phyloP scores from a whole-genome alignment of 2,797 vertebrate genomes.

The Euphonia xanthogaster region DNA sequence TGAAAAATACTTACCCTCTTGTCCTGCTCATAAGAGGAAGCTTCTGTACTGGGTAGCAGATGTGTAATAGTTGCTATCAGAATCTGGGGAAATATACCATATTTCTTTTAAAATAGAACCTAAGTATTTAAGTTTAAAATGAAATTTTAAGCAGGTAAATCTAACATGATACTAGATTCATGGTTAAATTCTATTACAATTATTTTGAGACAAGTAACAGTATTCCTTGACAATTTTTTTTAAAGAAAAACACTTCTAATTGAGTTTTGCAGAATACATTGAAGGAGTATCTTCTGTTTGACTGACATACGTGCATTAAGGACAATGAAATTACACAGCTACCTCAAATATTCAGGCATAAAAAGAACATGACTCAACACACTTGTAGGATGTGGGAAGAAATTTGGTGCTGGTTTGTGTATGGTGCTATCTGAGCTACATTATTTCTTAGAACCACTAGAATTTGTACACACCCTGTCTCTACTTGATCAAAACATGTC shows the following conservation, averaged over 20 bases:
- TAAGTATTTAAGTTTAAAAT: background rate
- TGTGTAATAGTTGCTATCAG: constrained; percentile 94
- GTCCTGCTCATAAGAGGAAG: constrained; percentile 92
- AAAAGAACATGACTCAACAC: background rate
- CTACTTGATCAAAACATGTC: background rate
- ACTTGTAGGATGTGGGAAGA: background rate
- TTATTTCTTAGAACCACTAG: background rate
- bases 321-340: background rate
- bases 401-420: background rate
- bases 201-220: background rate
- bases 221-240: background rate
- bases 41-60: constrained; percentile 90
- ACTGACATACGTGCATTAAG: background rate
- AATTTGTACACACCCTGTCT: background rate
- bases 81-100: constrained; percentile 77
- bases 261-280: background rate
- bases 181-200: background rate
- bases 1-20: constrained; percentile 85
- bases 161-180: background rate
- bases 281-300: background rate
- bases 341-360: background rate
- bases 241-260: background rate
- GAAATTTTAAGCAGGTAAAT: background rate
- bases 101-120: constrained; percentile 28
- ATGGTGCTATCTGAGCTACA: background rate